These are phyloP conservation scores for Hyles lineata DNA, from an alignment of 2,888 invertebrate species.

Conservation along the genomic window DNA sequence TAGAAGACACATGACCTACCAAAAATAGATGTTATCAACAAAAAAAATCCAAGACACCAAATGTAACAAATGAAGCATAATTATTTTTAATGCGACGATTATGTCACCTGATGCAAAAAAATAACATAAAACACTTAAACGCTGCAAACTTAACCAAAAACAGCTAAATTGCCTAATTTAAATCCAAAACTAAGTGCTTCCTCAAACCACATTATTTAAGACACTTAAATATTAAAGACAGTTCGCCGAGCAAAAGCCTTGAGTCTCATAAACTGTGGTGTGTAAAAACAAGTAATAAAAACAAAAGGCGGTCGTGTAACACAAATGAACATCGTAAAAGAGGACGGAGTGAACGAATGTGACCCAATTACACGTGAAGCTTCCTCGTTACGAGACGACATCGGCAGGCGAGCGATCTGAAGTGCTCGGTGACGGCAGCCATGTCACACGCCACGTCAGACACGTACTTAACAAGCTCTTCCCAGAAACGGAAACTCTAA, in stretches of 20 bases:
- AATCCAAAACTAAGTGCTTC: neutral
- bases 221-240: too few species aligned
- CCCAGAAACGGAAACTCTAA: slow-evolving; percentile 16
- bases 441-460: slow-evolving; percentile 36
- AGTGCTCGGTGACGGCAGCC: slow-evolving; percentile 6
- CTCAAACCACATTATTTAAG: neutral
- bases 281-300: slow-evolving; percentile 47
- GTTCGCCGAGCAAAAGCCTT: slow-evolving; percentile 6
- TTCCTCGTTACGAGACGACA: slow-evolving; percentile 44
- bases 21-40: too few species aligned
- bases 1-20: too few species aligned
- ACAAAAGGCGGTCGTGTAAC: slow-evolving; percentile 42
- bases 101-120: neutral
- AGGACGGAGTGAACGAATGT: slow-evolving; percentile 48
- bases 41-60: too few species aligned
- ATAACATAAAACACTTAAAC: neutral
- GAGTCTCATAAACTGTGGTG: slow-evolving; percentile 2
- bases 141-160: neutral
- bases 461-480: slow-evolving; percentile 28
- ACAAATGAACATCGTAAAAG: slow-evolving; percentile 51
- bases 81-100: neutral
- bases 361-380: slow-evolving; percentile 58
- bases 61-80: neutral
- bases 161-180: slow-evolving; percentile 2
- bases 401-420: slow-evolving; percentile 10